These are phyloP conservation scores for Melanotaenia duboulayi DNA, from an alignment of 2,113 vertebrate genomes.

Conservation along the genomic window DNA sequence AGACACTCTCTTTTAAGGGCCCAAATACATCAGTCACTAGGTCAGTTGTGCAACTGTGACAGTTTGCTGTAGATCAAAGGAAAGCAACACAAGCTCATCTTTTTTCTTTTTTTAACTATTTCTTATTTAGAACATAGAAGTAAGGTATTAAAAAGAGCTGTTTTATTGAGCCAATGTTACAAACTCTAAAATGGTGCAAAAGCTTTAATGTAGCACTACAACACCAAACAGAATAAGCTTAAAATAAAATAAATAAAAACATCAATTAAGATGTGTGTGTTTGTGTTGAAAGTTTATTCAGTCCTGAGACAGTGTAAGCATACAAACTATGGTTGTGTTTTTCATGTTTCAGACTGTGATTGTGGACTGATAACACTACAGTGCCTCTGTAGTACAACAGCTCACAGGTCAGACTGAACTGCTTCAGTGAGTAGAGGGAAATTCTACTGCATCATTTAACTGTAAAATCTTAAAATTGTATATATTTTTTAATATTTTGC, in stretches of 20 bases:
- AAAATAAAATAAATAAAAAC: constrained; percentile 29
- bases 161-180: constrained; percentile 35
- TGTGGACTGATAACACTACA: constrained; percentile 55
- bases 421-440: constrained; percentile 27
- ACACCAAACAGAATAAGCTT: constrained; percentile 44
- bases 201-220: constrained; percentile 41
- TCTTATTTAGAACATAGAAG: constrained; percentile 42
- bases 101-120: constrained; percentile 28
- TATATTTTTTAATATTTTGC: not conserved
- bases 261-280: constrained; percentile 30
- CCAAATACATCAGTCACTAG: constrained; percentile 44
- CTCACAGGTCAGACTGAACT: constrained; percentile 40
- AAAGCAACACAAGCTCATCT: constrained; percentile 54
- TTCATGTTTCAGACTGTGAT: constrained; percentile 46
- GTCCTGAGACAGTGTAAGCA: constrained; percentile 75
- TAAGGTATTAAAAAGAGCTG: constrained; percentile 56
- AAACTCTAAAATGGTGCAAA: constrained; percentile 62
- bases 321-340: constrained; percentile 41
- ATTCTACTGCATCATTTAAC: constrained; percentile 15
- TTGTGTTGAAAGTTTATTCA: constrained; percentile 30
- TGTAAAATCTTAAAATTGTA: constrained; percentile 25
- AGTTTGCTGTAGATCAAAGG: constrained; percentile 49
- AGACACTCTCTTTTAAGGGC: constrained; percentile 52
- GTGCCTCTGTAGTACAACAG: constrained; percentile 57
- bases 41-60: constrained; percentile 67